Evolutionary conservation across 2,888 invertebrate genomes (phyloP).

Genomic region (Drosophila seclusa): DNA sequence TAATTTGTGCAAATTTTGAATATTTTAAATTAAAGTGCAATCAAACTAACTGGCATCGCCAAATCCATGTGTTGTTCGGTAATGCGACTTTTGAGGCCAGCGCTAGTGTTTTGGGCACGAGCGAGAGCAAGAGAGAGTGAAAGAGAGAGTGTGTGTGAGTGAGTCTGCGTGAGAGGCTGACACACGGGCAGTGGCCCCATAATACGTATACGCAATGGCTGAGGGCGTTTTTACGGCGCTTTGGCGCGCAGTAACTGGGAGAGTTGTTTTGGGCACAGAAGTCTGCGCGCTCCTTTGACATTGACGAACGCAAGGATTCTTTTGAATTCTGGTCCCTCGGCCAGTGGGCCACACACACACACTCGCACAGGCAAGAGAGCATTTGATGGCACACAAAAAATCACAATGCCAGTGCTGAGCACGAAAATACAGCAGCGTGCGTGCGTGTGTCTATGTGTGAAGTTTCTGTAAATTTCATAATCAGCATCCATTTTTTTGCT

Average conservation of each 20-base stretch:
- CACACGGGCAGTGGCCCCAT: constrained; percentile 26
- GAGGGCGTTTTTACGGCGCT: constrained; percentile 42
- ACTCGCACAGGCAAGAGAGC: constrained; percentile 19
- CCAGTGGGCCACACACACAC: constrained; percentile 11
- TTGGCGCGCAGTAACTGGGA: constrained; percentile 38
- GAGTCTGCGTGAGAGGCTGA: constrained; percentile 25
- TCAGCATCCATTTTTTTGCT: constrained; percentile 56
- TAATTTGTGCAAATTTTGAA: background rate
- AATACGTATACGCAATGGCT: constrained; percentile 59
- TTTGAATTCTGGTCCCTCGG: background rate
- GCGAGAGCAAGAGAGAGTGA: background rate
- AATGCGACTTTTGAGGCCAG: constrained; percentile 18
- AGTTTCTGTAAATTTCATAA: constrained; percentile 69
- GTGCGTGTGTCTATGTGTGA: constrained; percentile 31
- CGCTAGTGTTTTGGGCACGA: background rate
- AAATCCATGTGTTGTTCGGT: background rate
- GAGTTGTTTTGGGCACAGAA: constrained; percentile 16
- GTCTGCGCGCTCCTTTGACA: constrained; percentile 59
- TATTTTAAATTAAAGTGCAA: background rate
- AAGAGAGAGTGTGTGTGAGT: constrained; percentile 18
- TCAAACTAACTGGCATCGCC: constrained; percentile 35
- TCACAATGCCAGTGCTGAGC: constrained; percentile 27
- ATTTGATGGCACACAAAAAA: constrained; percentile 13
- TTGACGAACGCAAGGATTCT: constrained; percentile 59
- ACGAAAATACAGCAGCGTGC: constrained; percentile 19